Evolutionary conservation across 1,140 invertebrate genomes (phyloP).

Genomic region (Hyles euphorbiae): DNA sequence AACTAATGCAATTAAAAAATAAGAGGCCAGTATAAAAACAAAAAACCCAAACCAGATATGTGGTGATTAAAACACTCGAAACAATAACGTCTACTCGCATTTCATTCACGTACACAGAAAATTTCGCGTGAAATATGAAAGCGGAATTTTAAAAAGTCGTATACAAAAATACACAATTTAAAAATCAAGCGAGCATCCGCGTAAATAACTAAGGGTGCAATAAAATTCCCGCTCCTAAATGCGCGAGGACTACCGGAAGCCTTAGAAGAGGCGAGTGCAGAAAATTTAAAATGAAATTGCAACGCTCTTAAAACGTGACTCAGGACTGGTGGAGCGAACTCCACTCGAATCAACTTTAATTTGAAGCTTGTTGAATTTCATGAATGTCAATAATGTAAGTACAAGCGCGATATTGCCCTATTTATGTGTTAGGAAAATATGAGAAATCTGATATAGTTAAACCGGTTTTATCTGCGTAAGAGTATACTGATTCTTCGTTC

Average conservation of each 20-base stretch:
- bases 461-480: too few species aligned
- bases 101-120: too few species aligned
- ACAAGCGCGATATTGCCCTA: too few species aligned
- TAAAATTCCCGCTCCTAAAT: slow-evolving; percentile 20
- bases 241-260: slow-evolving; percentile 16
- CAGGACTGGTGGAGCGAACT: slow-evolving; percentile 9
- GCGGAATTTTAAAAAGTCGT: neutral
- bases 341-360: slow-evolving; percentile 13
- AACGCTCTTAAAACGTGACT: slow-evolving; percentile 23
- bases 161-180: slow-evolving; percentile 7
- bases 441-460: too few species aligned
- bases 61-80: too few species aligned
- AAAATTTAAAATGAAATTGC: slow-evolving; percentile 31
- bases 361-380: neutral
- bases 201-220: slow-evolving; percentile 12
- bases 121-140: slow-evolving; percentile 1
- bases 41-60: too few species aligned
- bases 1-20: too few species aligned
- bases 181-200: slow-evolving; percentile 10
- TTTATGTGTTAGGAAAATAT: too few species aligned
- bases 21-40: too few species aligned
- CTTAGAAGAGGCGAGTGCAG: slow-evolving; percentile 15
- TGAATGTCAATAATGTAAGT: too few species aligned
- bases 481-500: too few species aligned
- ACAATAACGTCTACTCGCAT: too few species aligned